Conservation (phyloP, 2,113 vertebrate species). For the Actinemys pallida region DNA sequence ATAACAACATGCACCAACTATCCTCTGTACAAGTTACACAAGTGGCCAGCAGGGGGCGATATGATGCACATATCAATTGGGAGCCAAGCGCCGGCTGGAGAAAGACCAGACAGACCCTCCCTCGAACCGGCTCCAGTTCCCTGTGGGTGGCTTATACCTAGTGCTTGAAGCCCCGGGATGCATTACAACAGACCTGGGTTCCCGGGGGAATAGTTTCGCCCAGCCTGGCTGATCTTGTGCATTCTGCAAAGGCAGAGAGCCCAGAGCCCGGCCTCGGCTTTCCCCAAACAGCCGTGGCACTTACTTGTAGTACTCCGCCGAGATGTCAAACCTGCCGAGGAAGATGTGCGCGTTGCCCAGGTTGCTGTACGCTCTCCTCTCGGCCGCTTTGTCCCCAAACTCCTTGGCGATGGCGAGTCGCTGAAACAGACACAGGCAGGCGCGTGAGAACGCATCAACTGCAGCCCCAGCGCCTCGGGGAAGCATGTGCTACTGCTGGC, state of each 20-base stretch:
- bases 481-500: neutral
- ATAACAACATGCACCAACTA: neutral
- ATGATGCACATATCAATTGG: accelerated
- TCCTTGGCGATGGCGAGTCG: slow-evolving; percentile 97
- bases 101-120: neutral
- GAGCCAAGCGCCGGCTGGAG: no score
- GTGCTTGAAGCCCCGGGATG: accelerated
- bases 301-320: slow-evolving; percentile 96
- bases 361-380: slow-evolving; percentile 96
- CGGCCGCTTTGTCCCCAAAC: slow-evolving; percentile 96
- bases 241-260: neutral
- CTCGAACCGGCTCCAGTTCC: neutral
- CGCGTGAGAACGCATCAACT: neutral
- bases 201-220: neutral
- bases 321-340: slow-evolving; percentile 92
- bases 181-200: neutral
- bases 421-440: slow-evolving; percentile 76
- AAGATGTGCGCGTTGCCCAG: slow-evolving; percentile 96
- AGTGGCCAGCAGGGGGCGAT: neutral
- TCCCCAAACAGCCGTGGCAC: neutral
- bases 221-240: neutral
- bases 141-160: neutral
- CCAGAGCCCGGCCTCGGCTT: neutral
- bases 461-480: neutral
- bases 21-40: accelerated